Conservation (phyloP, 2,113 vertebrate species). For the Dromiciops gliroides region DNA sequence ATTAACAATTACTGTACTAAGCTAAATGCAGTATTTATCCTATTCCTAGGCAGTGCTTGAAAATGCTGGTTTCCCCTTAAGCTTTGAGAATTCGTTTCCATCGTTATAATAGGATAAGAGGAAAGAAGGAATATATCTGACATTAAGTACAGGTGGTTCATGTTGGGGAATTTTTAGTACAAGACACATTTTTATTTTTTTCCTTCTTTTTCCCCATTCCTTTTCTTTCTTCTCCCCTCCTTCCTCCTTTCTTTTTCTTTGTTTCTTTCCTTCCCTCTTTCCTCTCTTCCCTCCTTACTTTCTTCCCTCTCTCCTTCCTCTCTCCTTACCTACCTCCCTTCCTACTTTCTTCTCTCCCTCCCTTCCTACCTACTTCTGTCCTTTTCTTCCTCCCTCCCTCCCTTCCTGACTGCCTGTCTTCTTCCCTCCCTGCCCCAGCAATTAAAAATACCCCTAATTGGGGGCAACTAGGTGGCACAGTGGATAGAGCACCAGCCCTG, state of each 20-base stretch:
- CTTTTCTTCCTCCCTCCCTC: no score
- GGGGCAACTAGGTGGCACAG: no score
- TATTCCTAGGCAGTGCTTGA: background rate
- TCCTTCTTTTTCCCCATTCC: background rate
- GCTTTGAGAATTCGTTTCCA: background rate
- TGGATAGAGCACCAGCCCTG: no score
- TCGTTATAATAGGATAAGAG: conserved; percentile 12
- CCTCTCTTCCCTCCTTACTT: no score
- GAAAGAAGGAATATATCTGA: background rate
- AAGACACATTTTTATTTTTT: background rate
- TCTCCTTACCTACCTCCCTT: no score
- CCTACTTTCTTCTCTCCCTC: no score
- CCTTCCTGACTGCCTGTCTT: no score
- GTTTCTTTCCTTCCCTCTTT: background rate
- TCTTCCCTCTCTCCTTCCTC: no score
- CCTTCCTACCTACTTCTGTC: no score
- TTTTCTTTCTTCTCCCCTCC: background rate
- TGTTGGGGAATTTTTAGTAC: background rate
- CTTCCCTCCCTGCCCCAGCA: background rate
- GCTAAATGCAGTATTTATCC: background rate
- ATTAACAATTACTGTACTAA: background rate
- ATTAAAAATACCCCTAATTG: background rate
- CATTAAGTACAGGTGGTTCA: background rate
- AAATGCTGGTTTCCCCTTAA: conserved; percentile 23
- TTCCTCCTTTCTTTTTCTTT: background rate